Percentiles rank a stretch among this genome's conserved stretches.
Conservation (phyloP, 2,113 vertebrate species). For the Trinectes maculatus region DNA sequence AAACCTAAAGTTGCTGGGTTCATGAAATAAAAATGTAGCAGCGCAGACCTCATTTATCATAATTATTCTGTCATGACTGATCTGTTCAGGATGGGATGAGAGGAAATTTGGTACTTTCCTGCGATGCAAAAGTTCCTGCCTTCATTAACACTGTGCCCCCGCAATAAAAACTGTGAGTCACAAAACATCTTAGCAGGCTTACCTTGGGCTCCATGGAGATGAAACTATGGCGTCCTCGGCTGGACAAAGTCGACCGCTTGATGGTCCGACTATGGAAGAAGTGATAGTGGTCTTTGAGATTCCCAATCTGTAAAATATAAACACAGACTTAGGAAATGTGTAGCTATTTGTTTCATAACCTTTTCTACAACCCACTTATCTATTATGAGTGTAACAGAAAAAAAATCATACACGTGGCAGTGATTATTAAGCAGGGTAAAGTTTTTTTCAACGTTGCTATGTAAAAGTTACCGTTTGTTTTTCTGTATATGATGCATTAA, state of each 20-base stretch:
- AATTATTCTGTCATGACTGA: not conserved
- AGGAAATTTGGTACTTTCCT: not conserved
- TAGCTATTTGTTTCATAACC: not conserved
- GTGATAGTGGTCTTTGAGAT: conserved; percentile 97
- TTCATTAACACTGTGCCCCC: conserved; percentile 13
- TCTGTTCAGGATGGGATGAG: not conserved
- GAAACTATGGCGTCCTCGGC: conserved; percentile 95
- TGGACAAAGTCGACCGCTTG: conserved; percentile 96
- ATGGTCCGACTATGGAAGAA: conserved; percentile 98
- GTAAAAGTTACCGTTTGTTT: not conserved
- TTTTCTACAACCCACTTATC: not conserved
- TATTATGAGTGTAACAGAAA: not conserved
- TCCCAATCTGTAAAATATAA: conserved; percentile 88
- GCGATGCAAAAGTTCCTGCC: conserved; percentile 1
- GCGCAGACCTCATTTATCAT: not conserved
- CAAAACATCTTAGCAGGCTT: conserved; percentile 71
- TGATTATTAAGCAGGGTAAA: too few relatives aligned
- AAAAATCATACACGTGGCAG: too few relatives aligned
- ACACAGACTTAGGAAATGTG: conserved; percentile 14
- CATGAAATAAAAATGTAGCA: conserved; percentile 15
- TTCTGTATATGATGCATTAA: not conserved
- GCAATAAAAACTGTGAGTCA: not conserved
- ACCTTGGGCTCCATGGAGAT: conserved; percentile 99
- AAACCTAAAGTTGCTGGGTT: not conserved
- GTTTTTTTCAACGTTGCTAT: not conserved